Conservation (phyloP, 2,888 invertebrate genomes). For the Eupeodes latifasciatus region DNA sequence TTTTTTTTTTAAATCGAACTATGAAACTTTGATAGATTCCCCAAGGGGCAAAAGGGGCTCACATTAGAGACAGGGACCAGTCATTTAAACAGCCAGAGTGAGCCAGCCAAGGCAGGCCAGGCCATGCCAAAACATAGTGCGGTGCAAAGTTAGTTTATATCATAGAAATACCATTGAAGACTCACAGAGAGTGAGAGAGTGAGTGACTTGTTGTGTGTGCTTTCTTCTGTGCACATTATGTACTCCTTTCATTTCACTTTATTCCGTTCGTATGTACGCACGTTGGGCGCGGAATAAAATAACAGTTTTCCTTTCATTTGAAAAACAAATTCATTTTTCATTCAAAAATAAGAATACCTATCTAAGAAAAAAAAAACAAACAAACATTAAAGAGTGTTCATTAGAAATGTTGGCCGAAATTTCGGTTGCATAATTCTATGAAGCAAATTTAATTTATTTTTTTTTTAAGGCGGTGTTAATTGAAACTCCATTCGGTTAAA, state of each 20-base stretch:
- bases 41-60: constrained; percentile 42
- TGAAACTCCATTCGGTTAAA: background rate
- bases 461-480: constrained; percentile 2
- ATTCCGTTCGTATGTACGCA: constrained; percentile 84
- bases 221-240: constrained; percentile 82
- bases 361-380: constrained; percentile 12
- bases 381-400: constrained; percentile 27
- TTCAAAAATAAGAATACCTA: constrained; percentile 29
- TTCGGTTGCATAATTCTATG: constrained; percentile 30
- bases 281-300: constrained; percentile 83
- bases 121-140: constrained; percentile 67
- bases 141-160: constrained; percentile 71
- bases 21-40: constrained; percentile 67
- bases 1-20: constrained; percentile 49
- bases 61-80: constrained; percentile 54
- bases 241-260: constrained; percentile 85
- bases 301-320: constrained; percentile 73
- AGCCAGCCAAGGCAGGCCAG: constrained; percentile 31
- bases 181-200: constrained; percentile 76
- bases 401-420: constrained; percentile 25
- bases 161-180: constrained; percentile 74
- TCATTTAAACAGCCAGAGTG: constrained; percentile 24
- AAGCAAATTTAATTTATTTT: background rate
- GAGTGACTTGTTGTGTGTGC: constrained; percentile 78
- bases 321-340: constrained; percentile 67